phyloP scores from a whole-genome alignment of 2,113 vertebrate species.

The Sander lucioperca region DNA sequence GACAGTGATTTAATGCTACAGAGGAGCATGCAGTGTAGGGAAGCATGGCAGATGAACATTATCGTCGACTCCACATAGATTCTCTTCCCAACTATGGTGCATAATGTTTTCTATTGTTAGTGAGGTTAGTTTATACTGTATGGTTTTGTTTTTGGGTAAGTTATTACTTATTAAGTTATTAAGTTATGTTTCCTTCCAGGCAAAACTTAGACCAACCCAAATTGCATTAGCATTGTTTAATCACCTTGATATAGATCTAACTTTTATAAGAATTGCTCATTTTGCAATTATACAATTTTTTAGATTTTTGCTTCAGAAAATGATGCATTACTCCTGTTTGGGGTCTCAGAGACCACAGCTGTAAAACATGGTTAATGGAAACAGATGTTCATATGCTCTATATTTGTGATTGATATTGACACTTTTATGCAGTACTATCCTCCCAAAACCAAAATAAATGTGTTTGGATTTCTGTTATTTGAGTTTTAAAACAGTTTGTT shows the following conservation, averaged over 20 bases:
- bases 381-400: neutral
- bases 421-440: neutral
- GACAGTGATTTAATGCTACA: neutral
- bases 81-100: neutral
- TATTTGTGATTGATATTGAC: neutral
- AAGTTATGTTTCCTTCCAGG: neutral
- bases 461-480: no score
- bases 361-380: neutral
- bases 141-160: neutral
- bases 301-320: neutral
- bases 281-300: neutral
- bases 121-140: neutral
- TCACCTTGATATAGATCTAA: neutral
- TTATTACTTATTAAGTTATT: neutral
- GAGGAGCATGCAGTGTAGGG: neutral
- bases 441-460: neutral
- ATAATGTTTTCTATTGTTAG: no score
- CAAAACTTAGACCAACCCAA: neutral
- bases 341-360: neutral
- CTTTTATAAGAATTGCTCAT: neutral
- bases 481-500: no score
- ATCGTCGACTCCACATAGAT: neutral
- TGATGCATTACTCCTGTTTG: neutral
- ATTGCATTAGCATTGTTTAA: neutral
- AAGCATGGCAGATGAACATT: neutral